Conservation (phyloP, 1,140 invertebrate species). For the Plectrocnemia conspersa region DNA sequence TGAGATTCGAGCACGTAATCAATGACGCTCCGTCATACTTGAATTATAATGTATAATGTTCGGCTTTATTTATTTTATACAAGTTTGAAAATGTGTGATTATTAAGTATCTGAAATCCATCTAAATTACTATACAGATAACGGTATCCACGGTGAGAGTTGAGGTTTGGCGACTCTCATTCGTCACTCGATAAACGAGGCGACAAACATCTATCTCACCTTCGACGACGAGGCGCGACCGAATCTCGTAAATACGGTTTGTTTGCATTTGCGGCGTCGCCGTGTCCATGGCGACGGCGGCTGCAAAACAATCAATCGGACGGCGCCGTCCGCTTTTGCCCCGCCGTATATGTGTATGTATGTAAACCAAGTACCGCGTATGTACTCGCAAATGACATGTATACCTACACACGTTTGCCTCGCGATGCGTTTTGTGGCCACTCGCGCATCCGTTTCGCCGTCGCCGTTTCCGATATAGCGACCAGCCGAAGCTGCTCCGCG, state of each 20-base stretch:
- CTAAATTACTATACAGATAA: neutral
- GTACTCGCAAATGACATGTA: constrained; percentile 8
- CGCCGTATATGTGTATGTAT: too few relatives aligned
- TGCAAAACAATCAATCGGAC: constrained; percentile 29
- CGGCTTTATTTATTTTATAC: too few relatives aligned
- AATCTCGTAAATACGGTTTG: neutral
- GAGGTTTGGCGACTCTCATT: neutral
- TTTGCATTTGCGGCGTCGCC: constrained; percentile 10
- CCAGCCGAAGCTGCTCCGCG: neutral
- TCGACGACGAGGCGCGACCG: neutral
- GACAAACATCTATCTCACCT: neutral
- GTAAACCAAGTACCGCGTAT: too few relatives aligned
- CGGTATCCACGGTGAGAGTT: neutral
- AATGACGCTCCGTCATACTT: too few relatives aligned
- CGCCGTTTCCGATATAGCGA: too few relatives aligned
- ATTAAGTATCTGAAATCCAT: too few relatives aligned
- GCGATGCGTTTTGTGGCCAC: constrained; percentile 7
- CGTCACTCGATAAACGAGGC: neutral
- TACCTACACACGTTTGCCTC: constrained; percentile 1
- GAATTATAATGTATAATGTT: too few relatives aligned
- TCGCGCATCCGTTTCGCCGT: too few relatives aligned
- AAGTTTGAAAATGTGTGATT: too few relatives aligned
- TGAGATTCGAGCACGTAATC: too few relatives aligned
- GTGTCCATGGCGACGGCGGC: constrained; percentile 24
- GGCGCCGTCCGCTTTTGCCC: neutral